These are phyloP conservation scores for Huso huso DNA, from an alignment of 2,797 vertebrate species.

Conservation along the genomic window DNA sequence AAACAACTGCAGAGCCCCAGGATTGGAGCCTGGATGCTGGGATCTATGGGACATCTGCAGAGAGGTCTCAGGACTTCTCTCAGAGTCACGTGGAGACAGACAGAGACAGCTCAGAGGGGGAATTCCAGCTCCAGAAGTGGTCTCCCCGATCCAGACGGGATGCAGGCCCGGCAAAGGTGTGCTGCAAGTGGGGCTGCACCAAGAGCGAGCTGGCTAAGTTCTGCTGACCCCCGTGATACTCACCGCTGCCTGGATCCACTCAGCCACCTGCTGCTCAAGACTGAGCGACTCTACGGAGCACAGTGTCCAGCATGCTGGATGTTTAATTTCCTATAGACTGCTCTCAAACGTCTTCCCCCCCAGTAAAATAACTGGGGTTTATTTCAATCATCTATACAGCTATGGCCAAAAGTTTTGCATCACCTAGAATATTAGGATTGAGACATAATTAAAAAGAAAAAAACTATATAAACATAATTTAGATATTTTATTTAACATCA, in stretches of 20 bases:
- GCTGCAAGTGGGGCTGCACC: conserved; percentile 66
- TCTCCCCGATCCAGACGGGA: conserved; percentile 34
- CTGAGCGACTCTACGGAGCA: too few species aligned
- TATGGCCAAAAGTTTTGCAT: too few species aligned
- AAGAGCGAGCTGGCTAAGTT: conserved; percentile 61
- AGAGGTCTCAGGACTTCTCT: not conserved
- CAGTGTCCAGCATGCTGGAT: too few species aligned
- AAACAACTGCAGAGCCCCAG: conserved; percentile 13
- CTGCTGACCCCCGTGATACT: conserved; percentile 35
- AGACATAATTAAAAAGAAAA: too few species aligned
- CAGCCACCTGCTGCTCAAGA: too few species aligned
- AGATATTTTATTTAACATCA: too few species aligned
- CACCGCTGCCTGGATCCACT: not conserved
- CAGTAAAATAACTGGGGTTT: too few species aligned
- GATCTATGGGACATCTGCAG: conserved; percentile 6
- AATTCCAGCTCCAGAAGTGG: conserved; percentile 26
- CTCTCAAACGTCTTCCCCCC: too few species aligned
- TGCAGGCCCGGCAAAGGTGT: conserved; percentile 48
- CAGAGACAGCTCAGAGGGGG: conserved; percentile 4
- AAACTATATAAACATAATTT: too few species aligned
- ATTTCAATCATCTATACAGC: too few species aligned
- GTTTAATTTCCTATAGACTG: too few species aligned
- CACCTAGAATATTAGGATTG: too few species aligned
- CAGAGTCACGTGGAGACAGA: not conserved
- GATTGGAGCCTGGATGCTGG: conserved; percentile 1